A percentile compares a stretch with the other conserved stretches of the same genome.
Evolutionary conservation across 2,797 vertebrate genomes (phyloP).

Genomic region (Gymnopithys bicolor): DNA sequence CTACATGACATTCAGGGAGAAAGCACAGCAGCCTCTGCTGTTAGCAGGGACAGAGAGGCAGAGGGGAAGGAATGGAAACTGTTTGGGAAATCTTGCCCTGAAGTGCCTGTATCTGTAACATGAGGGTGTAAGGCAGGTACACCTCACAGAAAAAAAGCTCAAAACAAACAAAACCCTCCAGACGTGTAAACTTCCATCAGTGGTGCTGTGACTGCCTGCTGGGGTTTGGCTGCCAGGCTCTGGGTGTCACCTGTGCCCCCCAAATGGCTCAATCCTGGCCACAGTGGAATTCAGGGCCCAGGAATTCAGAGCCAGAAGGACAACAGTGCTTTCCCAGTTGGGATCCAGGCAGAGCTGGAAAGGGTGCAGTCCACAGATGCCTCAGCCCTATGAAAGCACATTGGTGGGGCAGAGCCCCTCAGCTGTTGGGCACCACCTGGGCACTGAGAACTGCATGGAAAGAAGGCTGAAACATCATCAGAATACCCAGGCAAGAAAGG

Average conservation of each 20-base stretch:
- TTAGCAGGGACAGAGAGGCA: background rate
- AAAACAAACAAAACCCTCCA: background rate
- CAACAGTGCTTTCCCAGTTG: background rate
- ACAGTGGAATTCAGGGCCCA: background rate
- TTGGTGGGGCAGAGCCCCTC: background rate
- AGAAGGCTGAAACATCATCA: background rate
- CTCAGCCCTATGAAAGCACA: background rate
- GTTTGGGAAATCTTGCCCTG: background rate
- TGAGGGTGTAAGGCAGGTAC: background rate
- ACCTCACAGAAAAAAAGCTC: background rate
- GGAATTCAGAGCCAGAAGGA: background rate
- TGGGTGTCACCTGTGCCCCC: background rate
- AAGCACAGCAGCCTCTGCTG: background rate
- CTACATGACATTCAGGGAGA: background rate
- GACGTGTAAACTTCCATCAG: too few relatives aligned
- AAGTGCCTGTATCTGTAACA: background rate
- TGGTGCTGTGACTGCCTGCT: rapidly evolving
- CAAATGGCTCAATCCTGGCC: background rate
- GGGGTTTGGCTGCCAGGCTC: background rate
- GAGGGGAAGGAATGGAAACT: rapidly evolving
- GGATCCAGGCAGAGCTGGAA: background rate
- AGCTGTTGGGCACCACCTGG: background rate
- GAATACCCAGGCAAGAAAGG: background rate
- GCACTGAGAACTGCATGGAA: background rate
- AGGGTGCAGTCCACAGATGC: rapidly evolving